Evolutionary conservation across 2,888 invertebrate species (phyloP).

Genomic region (Heliconius ethilla): DNA sequence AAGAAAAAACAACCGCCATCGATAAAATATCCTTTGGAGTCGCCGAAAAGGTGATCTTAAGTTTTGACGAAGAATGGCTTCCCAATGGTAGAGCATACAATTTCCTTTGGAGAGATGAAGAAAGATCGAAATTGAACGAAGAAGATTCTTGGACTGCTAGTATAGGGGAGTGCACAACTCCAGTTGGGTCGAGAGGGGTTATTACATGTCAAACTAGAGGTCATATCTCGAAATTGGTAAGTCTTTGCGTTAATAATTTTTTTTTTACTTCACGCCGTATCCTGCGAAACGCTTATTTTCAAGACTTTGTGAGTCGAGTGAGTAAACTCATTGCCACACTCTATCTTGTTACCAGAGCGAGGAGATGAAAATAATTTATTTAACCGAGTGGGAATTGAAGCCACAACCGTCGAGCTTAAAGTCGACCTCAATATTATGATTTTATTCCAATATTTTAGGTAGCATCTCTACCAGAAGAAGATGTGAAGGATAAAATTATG

Average conservation of each 20-base stretch:
- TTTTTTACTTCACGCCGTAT: background rate
- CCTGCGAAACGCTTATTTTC: background rate
- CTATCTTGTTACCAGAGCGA: background rate
- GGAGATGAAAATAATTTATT: background rate
- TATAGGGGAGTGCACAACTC: background rate
- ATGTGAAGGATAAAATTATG: background rate
- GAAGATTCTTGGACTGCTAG: slow-evolving; percentile 3
- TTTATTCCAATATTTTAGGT: background rate
- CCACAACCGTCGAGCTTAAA: too few relatives aligned
- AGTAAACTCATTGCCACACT: background rate
- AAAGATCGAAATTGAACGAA: background rate
- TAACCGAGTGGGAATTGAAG: background rate
- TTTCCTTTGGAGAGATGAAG: slow-evolving; percentile 37
- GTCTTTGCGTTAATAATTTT: slow-evolving; percentile 36
- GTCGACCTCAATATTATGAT: background rate
- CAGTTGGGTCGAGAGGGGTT: background rate
- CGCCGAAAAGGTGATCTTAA: background rate
- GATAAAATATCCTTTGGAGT: slow-evolving; percentile 2
- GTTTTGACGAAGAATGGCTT: slow-evolving; percentile 9
- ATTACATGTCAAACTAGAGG: slow-evolving; percentile 10
- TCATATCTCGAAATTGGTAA: background rate
- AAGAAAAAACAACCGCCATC: background rate
- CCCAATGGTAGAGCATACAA: background rate
- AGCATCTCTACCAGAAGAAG: background rate
- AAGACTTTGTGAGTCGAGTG: background rate